Conservation (phyloP, 2,888 invertebrate species). For the Lithophane socia region DNA sequence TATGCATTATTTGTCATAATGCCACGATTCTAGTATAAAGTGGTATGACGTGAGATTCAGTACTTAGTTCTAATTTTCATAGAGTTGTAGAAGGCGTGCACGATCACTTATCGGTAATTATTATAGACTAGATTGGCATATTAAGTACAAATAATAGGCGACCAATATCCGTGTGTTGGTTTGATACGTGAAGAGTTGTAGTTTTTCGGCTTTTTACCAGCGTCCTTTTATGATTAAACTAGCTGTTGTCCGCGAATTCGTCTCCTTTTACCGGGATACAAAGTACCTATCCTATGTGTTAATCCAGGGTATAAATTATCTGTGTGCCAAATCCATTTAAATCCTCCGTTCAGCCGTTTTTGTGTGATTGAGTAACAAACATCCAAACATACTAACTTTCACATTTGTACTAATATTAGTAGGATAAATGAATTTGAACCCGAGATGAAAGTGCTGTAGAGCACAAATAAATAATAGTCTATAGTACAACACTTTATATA, state of each 20-base stretch:
- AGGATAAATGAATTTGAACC: background rate
- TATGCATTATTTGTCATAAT: constrained; percentile 2
- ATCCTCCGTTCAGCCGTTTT: background rate
- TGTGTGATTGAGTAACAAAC: background rate
- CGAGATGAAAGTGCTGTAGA: background rate
- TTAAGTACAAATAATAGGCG: constrained; percentile 29
- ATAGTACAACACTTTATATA: background rate
- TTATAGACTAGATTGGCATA: constrained; percentile 20
- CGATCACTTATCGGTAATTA: constrained; percentile 43
- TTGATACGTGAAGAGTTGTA: constrained; percentile 12
- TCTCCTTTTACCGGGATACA: background rate
- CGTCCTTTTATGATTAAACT: background rate
- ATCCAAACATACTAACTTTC: background rate
- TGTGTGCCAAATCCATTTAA: background rate
- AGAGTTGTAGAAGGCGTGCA: constrained; percentile 18
- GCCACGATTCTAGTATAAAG: constrained; percentile 15
- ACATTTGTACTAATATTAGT: background rate
- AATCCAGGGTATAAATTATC: background rate
- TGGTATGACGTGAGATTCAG: constrained; percentile 19
- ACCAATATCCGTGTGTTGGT: constrained; percentile 33
- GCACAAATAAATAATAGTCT: background rate
- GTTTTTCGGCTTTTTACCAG: background rate
- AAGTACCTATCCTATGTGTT: background rate
- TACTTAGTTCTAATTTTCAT: constrained; percentile 20
- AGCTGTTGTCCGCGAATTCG: background rate